Conservation (phyloP, 2,797 vertebrate genomes). For the Mycteria americana region DNA sequence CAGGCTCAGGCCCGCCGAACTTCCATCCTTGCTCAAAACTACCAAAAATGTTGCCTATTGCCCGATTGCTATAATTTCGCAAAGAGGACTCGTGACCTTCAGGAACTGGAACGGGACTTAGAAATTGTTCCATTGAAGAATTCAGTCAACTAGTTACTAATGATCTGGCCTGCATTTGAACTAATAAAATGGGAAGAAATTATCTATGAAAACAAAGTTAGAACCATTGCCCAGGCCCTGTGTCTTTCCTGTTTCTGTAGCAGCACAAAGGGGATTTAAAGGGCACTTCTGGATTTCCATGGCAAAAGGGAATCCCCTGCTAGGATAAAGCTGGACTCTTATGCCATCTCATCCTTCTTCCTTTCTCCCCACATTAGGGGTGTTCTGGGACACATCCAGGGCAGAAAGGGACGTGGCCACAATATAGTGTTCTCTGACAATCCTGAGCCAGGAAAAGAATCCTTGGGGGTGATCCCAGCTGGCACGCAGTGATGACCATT, state of each 20-base stretch:
- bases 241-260: not conserved
- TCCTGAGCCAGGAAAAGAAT: conserved; percentile 23
- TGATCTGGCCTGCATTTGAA: not conserved
- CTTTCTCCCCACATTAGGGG: not conserved
- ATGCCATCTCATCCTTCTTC: not conserved
- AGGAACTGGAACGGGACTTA: not conserved
- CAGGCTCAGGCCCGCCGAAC: not conserved
- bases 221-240: not conserved
- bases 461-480: conserved; percentile 57
- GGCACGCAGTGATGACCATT: conserved; percentile 26
- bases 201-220: not conserved
- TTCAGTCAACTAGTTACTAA: not conserved
- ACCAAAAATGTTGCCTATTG: not conserved
- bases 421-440: not conserved
- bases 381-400: conserved; percentile 33
- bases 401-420: not conserved
- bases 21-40: not conserved
- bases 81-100: not conserved
- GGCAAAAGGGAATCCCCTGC: conserved; percentile 44
- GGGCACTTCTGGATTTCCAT: not conserved
- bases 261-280: conserved; percentile 12
- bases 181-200: not conserved
- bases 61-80: not conserved
- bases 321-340: conserved; percentile 9
- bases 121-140: not conserved